These are phyloP conservation scores for Urocolius indicus DNA, from an alignment of 2,113 vertebrate species.

Conservation along the genomic window DNA sequence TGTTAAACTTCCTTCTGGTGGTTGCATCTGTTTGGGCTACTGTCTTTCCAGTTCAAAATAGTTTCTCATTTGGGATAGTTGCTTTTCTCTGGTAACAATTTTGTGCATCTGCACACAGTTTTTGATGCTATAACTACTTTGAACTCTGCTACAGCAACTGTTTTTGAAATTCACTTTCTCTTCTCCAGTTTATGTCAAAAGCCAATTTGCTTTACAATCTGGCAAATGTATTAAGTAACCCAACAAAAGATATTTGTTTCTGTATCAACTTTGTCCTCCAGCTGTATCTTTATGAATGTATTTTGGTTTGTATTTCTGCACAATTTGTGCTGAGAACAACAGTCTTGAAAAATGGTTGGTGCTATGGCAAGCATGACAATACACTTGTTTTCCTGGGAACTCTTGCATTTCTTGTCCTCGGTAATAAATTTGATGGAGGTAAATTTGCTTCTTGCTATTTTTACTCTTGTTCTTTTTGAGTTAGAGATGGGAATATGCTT, in stretches of 20 bases:
- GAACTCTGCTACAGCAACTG: background rate
- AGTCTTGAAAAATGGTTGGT: background rate
- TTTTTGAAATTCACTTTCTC: background rate
- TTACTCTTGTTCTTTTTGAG: background rate
- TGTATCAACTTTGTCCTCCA: background rate
- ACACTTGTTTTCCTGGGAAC: background rate
- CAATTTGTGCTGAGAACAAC: background rate
- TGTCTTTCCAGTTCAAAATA: background rate
- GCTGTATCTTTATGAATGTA: background rate
- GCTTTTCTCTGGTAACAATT: background rate
- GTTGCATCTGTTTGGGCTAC: background rate
- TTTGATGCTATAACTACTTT: background rate
- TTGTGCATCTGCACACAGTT: background rate
- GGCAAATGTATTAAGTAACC: background rate
- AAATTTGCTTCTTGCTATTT: background rate
- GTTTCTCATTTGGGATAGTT: background rate
- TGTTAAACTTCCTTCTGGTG: background rate
- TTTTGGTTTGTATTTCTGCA: conserved; percentile 7
- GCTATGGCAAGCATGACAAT: background rate
- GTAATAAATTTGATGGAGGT: background rate
- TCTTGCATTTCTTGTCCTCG: background rate
- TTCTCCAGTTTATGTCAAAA: background rate
- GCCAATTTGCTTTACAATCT: background rate
- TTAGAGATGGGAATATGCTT: background rate
- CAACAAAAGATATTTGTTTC: background rate